Base-by-base conservation (phyloP, 1,140 invertebrate species). In the Drosophila sp. region DNA sequence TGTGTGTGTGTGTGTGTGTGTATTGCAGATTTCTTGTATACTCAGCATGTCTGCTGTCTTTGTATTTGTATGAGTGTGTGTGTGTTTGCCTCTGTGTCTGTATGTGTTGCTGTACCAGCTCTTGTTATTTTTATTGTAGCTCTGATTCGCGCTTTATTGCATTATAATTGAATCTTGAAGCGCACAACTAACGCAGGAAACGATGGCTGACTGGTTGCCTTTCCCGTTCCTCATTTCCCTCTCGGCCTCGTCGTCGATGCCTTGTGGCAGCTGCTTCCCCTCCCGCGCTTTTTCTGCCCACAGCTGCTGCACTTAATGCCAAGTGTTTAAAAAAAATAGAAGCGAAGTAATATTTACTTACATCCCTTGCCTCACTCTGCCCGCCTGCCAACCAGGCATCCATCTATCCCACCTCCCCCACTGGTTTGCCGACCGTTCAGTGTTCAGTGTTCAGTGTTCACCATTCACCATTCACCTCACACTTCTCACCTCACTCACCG, bases 91-190 rank as follows among this genome's bases (percentile, higher is more conserved):
- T 48, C 41, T 63, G 38, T 59, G 38, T 48, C 41, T 40, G 38
- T 53, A n/a, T 57, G 36, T 46, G 51, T 45, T 58, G 34, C 56
- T 71, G 43, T 53, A 54, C 51, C 48, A 54, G 51, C 69, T 69
- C 74, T 83, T 89, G 79, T 83, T 89, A 79, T 82, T 86, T 86
- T 89, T 89, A 83, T 89, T 89, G 83, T 79, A 80, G 80, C 83
- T 89, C 80, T 89, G 84, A 89, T 89, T 89, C 83, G 83, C 80
- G 83, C 83, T 89, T 89, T 89, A 89, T 89, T 89, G 83, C 83
- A 89, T 89, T 89, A 89, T 89, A 89, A 89, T 89, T 89, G 83
- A 89, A 89, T 89, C 83, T 89, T 89, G 80, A 78, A 89, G 82
- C 83, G 83, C 83, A 83, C 83, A 89, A 82, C 76, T 82, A 89